Evolutionary conservation across 2,113 vertebrate genomes (phyloP).

Genomic region (Alaudala cheleensis): DNA sequence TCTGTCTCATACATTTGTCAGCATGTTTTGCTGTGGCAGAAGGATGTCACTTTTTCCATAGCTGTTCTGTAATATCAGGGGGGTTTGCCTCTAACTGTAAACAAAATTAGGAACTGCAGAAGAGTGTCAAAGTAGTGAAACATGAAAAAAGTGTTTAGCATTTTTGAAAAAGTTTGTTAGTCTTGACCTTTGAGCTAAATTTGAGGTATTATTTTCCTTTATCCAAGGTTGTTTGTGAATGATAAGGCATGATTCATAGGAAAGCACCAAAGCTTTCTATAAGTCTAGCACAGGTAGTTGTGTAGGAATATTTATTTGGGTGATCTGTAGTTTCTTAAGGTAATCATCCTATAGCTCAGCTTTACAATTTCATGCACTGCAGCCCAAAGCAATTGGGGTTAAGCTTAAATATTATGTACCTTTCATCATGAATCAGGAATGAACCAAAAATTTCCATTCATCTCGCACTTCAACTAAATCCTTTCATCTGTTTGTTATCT

Average conservation of each 20-base stretch:
- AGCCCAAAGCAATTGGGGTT: not conserved
- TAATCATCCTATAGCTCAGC: not conserved
- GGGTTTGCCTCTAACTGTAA: not conserved
- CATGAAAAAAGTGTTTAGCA: not conserved
- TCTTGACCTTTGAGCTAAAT: not conserved
- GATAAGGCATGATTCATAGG: not conserved
- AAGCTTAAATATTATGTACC: not conserved
- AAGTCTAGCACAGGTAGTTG: not conserved
- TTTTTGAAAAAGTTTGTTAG: not conserved
- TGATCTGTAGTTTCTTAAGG: not conserved
- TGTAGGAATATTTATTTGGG: not conserved
- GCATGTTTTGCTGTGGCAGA: not conserved
- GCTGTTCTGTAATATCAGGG: not conserved
- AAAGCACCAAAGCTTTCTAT: not conserved
- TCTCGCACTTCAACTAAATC: not conserved
- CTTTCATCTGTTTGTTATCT: not conserved
- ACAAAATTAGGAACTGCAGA: not conserved
- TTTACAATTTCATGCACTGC: not conserved
- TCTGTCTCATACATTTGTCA: not conserved
- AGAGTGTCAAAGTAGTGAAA: not conserved
- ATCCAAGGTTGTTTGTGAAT: not conserved
- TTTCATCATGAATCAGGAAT: not conserved
- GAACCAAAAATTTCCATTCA: not conserved
- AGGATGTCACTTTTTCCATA: not conserved
- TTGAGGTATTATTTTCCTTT: not conserved